Percentiles rank a stretch among this genome's conserved stretches.
Evolutionary conservation across 2,888 invertebrate species (phyloP).

Genomic region (Cryptocephalus moraei): DNA sequence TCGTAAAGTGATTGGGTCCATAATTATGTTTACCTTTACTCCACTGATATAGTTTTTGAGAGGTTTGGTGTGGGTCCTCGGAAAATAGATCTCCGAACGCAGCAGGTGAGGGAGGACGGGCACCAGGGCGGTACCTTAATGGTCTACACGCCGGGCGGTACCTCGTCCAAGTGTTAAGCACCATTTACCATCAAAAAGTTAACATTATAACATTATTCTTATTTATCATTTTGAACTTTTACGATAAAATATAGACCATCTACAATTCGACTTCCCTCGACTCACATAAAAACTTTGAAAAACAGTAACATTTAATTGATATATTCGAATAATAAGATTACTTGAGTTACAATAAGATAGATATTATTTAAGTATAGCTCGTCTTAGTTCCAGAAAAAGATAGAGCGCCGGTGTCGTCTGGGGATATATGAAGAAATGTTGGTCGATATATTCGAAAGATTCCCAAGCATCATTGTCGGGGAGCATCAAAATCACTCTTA

Average conservation of each 20-base stretch:
- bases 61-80: neutral
- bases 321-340: conserved; percentile 23
- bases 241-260: neutral
- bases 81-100: conserved; percentile 12
- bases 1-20: too few relatives aligned
- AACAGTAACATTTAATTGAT: conserved; percentile 39
- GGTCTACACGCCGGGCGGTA: conserved; percentile 1
- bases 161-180: conserved; percentile 24
- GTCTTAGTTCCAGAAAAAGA: conserved; percentile 10
- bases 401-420: conserved; percentile 1
- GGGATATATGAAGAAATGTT: neutral
- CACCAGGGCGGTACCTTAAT: neutral
- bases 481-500: too few relatives aligned
- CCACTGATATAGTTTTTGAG: neutral
- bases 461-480: too few relatives aligned
- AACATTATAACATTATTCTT: too few relatives aligned
- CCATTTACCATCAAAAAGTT: conserved; percentile 27
- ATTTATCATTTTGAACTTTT: too few relatives aligned
- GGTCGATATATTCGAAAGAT: too few relatives aligned
- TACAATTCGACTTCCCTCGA: conserved; percentile 28
- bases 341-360: conserved; percentile 15
- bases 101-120: conserved; percentile 20
- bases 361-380: conserved; percentile 8
- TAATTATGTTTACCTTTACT: too few relatives aligned
- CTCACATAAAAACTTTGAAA: conserved; percentile 38